A percentile compares a stretch with the other conserved stretches of the same genome.
Evolutionary conservation across 2,888 invertebrate genomes (phyloP).

Genomic region (Melitaea athalia): DNA sequence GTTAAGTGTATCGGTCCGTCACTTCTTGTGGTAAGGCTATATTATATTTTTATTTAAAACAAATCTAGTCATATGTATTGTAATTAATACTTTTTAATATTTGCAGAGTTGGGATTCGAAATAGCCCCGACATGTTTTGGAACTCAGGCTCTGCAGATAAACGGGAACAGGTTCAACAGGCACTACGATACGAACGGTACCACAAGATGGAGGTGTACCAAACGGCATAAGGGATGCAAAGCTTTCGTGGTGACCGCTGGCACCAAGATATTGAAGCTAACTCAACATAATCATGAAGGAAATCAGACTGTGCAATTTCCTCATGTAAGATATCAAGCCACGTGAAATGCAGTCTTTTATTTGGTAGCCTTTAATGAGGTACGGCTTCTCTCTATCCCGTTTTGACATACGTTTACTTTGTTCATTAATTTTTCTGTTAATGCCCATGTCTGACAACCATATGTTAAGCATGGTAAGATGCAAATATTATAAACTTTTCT

Average conservation of each 20-base stretch:
- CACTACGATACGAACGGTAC: constrained; percentile 18
- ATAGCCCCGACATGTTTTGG: constrained; percentile 13
- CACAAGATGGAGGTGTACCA: constrained; percentile 23
- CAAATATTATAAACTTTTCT: no score
- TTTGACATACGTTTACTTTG: no score
- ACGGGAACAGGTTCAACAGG: constrained; percentile 20
- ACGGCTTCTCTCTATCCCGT: no score
- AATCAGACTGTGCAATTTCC: no score
- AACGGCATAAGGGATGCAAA: constrained; percentile 19
- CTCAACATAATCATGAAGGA: constrained; percentile 28
- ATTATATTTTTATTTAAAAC: neutral
- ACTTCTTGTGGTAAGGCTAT: no score
- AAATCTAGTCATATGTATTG: neutral
- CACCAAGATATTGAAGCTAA: constrained; percentile 40
- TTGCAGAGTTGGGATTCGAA: constrained; percentile 15
- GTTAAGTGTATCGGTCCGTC: no score
- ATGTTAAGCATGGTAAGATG: no score
- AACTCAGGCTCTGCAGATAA: constrained; percentile 16
- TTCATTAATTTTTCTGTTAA: no score
- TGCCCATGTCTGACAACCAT: no score
- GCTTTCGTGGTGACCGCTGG: constrained; percentile 45
- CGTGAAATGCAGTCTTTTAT: no score
- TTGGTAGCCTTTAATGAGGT: no score
- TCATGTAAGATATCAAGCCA: no score
- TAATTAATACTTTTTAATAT: constrained; percentile 1